These are phyloP conservation scores for Macroteleia sp. DNA, from an alignment of 2,888 invertebrate species.

Conservation along the genomic window DNA sequence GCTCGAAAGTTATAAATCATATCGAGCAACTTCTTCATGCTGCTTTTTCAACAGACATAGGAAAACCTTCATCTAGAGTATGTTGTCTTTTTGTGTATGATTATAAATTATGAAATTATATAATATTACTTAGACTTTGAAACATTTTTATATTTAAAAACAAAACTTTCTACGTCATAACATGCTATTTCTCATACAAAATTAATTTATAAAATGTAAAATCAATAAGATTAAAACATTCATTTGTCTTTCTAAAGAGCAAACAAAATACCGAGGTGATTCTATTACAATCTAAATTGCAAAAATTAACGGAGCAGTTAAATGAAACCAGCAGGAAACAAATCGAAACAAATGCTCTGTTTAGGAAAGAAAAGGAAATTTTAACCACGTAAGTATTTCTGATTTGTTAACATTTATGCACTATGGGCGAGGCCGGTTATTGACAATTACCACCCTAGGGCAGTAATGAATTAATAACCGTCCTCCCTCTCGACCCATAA, in stretches of 20 bases:
- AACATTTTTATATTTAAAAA: too few relatives aligned
- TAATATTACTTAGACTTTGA: too few relatives aligned
- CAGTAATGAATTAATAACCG: too few relatives aligned
- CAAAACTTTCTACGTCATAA: too few relatives aligned
- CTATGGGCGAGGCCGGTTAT: too few relatives aligned
- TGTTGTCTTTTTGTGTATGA: not conserved
- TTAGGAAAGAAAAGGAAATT: conserved; percentile 45
- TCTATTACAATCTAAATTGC: conserved; percentile 40
- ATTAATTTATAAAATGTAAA: too few relatives aligned
- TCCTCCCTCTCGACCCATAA: too few relatives aligned
- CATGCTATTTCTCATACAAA: too few relatives aligned
- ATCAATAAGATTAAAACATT: too few relatives aligned
- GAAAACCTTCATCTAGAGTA: conserved; percentile 44
- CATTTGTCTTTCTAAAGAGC: conserved; percentile 30
- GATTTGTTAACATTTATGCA: too few relatives aligned
- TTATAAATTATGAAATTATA: not conserved
- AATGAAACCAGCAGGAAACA: conserved; percentile 43
- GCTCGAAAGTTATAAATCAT: conserved; percentile 48
- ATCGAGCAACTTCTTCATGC: conserved; percentile 37
- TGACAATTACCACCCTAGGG: too few relatives aligned
- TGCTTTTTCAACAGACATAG: conserved; percentile 45
- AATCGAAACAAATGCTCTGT: conserved; percentile 40
- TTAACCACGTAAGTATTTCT: conserved; percentile 32
- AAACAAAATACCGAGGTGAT: conserved; percentile 47
- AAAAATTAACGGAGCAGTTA: conserved; percentile 30